These are phyloP conservation scores for Synergus umbraculus DNA, from an alignment of 2,888 invertebrate genomes.

Conservation along the genomic window DNA sequence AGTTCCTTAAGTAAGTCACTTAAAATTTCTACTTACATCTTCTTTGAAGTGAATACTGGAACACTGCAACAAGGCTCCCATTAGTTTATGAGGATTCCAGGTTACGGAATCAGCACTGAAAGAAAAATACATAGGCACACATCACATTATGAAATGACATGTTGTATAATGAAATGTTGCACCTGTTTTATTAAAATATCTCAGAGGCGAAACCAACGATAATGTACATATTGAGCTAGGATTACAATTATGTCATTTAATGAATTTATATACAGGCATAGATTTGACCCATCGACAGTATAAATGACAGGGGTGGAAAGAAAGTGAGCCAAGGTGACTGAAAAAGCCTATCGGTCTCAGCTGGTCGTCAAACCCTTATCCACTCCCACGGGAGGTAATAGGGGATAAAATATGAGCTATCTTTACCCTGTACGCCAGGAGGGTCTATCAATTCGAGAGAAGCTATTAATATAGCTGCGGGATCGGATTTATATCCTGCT, in stretches of 20 bases:
- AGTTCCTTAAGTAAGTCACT: background rate
- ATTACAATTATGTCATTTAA: conserved; percentile 3
- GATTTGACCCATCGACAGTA: conserved; percentile 1
- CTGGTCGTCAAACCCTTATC: conserved; percentile 70
- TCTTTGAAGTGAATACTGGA: conserved; percentile 98
- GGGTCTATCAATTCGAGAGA: conserved; percentile 73
- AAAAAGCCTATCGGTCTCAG: conserved; percentile 66
- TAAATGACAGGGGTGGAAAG: conserved; percentile 14
- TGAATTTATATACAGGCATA: conserved; percentile 16
- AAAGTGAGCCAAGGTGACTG: conserved; percentile 46
- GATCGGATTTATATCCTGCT: conserved; percentile 67
- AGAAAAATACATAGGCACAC: conserved; percentile 58
- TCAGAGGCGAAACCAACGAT: background rate
- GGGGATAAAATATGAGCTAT: conserved; percentile 70
- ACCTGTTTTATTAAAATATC: too few relatives aligned
- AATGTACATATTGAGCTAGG: background rate
- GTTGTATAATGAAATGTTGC: too few relatives aligned
- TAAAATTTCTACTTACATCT: conserved; percentile 84
- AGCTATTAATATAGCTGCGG: conserved; percentile 73
- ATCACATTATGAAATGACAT: too few relatives aligned
- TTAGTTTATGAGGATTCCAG: conserved; percentile 99
- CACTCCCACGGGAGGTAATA: conserved; percentile 66
- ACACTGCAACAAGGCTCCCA: conserved; percentile 98
- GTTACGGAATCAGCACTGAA: conserved; percentile 96
- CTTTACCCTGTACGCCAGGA: conserved; percentile 56